Conservation (phyloP, 2,888 invertebrate genomes). For the Trachelus tabidus region DNA sequence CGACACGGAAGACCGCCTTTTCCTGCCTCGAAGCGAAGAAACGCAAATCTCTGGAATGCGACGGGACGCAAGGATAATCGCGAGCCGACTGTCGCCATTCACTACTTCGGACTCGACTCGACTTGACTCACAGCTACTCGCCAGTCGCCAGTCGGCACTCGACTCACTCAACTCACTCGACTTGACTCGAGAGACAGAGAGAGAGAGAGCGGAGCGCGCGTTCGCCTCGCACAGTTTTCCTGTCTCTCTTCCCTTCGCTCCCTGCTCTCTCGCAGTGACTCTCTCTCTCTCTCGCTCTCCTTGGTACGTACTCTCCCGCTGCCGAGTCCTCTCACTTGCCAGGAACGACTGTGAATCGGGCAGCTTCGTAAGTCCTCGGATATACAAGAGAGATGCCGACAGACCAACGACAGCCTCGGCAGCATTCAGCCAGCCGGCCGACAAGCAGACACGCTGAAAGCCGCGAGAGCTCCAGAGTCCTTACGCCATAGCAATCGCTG, state of each 20-base stretch:
- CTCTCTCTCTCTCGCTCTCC: constrained; percentile 16
- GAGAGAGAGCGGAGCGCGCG: background rate
- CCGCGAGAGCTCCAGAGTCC: background rate
- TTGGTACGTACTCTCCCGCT: constrained; percentile 16
- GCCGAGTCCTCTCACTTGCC: constrained; percentile 18
- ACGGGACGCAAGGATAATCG: background rate
- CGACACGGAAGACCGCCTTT: background rate
- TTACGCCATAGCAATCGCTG: background rate
- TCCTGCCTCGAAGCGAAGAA: background rate
- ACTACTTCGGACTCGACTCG: background rate
- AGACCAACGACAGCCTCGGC: background rate
- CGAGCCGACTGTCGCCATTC: background rate
- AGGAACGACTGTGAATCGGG: constrained; percentile 16
- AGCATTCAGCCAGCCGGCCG: background rate
- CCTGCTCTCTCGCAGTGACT: constrained; percentile 12
- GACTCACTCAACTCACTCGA: background rate
- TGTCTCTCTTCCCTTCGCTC: constrained; percentile 2
- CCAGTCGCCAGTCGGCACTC: background rate
- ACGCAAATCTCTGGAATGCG: background rate
- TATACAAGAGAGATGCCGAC: constrained; percentile 26
- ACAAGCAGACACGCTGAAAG: background rate
- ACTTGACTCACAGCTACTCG: background rate
- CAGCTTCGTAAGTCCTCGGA: constrained; percentile 44
- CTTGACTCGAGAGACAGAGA: background rate
- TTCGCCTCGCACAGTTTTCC: background rate